These are phyloP conservation scores for Lagocephalus sceleratus DNA, from an alignment of 2,797 vertebrate genomes.

Conservation along the genomic window DNA sequence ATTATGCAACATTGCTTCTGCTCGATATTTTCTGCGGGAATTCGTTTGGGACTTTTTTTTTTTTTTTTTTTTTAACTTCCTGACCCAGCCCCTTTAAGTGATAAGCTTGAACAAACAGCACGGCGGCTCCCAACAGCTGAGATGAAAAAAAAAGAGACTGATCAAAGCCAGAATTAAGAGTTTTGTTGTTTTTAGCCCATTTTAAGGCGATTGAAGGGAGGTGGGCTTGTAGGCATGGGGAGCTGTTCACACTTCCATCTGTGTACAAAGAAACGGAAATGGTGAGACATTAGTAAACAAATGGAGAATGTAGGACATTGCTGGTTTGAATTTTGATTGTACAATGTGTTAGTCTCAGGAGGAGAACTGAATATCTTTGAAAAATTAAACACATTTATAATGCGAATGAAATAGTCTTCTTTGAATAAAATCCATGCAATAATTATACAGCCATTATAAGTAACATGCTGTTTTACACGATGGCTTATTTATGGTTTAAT, in stretches of 20 bases:
- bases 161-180: conserved; percentile 70
- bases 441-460: too few relatives aligned
- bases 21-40: conserved; percentile 35
- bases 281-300: conserved; percentile 57
- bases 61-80: conserved; percentile 33
- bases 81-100: conserved; percentile 64
- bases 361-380: conserved; percentile 30
- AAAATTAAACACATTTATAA: background rate
- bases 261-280: conserved; percentile 52
- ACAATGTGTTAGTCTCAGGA: conserved; percentile 46
- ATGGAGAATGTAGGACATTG: conserved; percentile 58
- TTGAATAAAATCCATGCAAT: conserved; percentile 11
- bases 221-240: conserved; percentile 44
- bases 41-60: conserved; percentile 21
- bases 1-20: conserved; percentile 40
- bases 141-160: conserved; percentile 52
- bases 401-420: conserved; percentile 39
- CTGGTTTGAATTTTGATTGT: conserved; percentile 52
- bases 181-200: conserved; percentile 61
- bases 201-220: conserved; percentile 42
- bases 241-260: conserved; percentile 41
- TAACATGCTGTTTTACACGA: too few relatives aligned
- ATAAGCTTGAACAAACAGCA: conserved; percentile 61
- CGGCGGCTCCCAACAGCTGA: conserved; percentile 58
- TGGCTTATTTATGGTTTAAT: conserved; percentile 1